Percentiles rank a stretch among this genome's conserved stretches.
These are phyloP conservation scores for Micoletzkya japonica DNA, from an alignment of 2,888 invertebrate species.

Conservation along the genomic window DNA sequence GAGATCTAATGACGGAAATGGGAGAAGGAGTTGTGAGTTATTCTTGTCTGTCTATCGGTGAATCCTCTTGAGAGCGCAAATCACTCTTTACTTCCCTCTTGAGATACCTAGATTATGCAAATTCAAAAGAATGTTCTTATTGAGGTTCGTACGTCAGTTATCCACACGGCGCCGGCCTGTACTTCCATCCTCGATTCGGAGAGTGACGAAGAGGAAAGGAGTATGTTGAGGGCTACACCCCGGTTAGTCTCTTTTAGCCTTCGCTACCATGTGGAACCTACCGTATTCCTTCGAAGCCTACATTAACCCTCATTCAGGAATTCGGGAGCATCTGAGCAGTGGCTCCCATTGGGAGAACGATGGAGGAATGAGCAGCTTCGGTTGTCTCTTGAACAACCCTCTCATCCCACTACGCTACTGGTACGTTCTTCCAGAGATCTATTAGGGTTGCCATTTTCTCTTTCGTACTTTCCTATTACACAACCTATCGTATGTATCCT, in stretches of 20 bases:
- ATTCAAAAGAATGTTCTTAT: neutral
- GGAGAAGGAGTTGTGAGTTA: conserved; percentile 38
- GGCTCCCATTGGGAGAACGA: conserved; percentile 52
- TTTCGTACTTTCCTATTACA: no score
- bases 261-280: no score
- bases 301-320: conserved; percentile 28
- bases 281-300: neutral
- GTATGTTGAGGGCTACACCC: conserved; percentile 32
- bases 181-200: conserved; percentile 54
- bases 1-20: conserved; percentile 52
- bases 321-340: conserved; percentile 55
- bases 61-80: neutral
- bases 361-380: conserved; percentile 60
- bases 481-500: no score
- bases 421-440: neutral
- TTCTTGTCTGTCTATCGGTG: neutral
- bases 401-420: conserved; percentile 30
- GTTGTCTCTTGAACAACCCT: conserved; percentile 49
- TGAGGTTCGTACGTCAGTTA: conserved; percentile 54
- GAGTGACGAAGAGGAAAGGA: conserved; percentile 40
- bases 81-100: neutral
- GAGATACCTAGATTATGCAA: neutral
- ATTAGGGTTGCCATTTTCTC: no score
- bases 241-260: conserved; percentile 9
- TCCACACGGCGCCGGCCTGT: conserved; percentile 61